Conservation (phyloP, 2,113 vertebrate genomes). For the Tyto alba region DNA sequence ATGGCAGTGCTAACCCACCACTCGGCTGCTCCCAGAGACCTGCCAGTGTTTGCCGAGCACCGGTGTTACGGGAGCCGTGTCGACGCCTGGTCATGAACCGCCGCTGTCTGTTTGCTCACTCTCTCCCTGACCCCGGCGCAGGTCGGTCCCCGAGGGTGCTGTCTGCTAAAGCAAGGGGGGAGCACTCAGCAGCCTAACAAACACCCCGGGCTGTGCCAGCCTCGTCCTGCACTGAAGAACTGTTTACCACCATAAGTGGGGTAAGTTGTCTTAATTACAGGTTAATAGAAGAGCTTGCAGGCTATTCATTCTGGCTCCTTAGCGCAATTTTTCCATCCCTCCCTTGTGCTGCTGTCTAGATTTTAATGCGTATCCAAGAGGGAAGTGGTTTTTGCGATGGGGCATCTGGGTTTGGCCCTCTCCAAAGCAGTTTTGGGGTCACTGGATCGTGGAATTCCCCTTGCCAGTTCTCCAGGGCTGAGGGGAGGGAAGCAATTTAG, state of each 20-base stretch:
- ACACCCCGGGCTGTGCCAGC: not conserved
- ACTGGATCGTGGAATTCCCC: not conserved
- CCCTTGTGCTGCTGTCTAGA: not conserved
- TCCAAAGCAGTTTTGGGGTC: not conserved
- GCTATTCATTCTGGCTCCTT: not conserved
- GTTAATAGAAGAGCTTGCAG: not conserved
- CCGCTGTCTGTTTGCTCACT: not conserved
- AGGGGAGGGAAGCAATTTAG: not conserved
- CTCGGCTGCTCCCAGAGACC: not conserved
- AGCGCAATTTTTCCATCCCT: not conserved
- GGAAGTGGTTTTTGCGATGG: not conserved
- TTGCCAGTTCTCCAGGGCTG: not conserved
- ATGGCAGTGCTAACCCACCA: rapidly evolving
- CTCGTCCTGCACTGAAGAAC: rapidly evolving
- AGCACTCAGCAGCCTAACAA: not conserved
- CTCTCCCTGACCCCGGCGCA: not conserved
- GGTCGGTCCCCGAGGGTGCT: not conserved
- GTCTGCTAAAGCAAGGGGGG: not conserved
- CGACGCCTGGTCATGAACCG: not conserved
- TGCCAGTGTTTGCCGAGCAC: not conserved
- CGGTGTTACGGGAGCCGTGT: rapidly evolving
- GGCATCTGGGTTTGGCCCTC: not conserved
- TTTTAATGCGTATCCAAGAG: not conserved
- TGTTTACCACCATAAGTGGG: rapidly evolving
- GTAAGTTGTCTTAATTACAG: not conserved